phyloP scores from a whole-genome alignment of 2,113 vertebrate genomes.

The Argyrosomus japonicus region DNA sequence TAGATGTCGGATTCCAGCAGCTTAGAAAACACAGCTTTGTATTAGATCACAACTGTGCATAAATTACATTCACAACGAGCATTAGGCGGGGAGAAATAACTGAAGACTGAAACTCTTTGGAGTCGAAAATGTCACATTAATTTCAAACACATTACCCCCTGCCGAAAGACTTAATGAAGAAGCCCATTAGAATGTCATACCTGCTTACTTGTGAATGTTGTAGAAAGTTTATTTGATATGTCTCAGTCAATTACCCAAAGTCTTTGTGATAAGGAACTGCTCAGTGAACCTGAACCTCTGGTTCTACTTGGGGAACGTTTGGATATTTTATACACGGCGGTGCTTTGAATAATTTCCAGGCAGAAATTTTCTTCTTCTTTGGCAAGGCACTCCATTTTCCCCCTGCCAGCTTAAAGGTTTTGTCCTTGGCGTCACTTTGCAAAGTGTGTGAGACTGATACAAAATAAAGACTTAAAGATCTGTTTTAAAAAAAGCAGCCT shows the following conservation, averaged over 20 bases:
- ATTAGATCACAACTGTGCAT: constrained; percentile 85
- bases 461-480: constrained; percentile 49
- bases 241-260: constrained; percentile 91
- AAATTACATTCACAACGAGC: constrained; percentile 85
- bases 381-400: constrained; percentile 83
- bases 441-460: constrained; percentile 80
- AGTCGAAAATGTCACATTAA: constrained; percentile 91
- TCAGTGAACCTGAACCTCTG: constrained; percentile 84
- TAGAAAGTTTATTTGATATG: constrained; percentile 91
- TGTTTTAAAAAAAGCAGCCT: constrained; percentile 32
- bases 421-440: constrained; percentile 89
- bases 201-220: constrained; percentile 91
- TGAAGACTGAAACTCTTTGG: constrained; percentile 85
- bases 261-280: constrained; percentile 89
- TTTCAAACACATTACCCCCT: constrained; percentile 88
- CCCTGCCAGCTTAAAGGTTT: constrained; percentile 81
- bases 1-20: constrained; percentile 82
- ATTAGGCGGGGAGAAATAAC: constrained; percentile 73
- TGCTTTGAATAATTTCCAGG: constrained; percentile 90
- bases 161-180: constrained; percentile 89
- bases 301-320: constrained; percentile 84
- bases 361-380: constrained; percentile 78
- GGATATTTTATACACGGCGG: constrained; percentile 83
- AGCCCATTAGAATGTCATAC: constrained; percentile 92
- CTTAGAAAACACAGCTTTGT: constrained; percentile 84